Base-by-base conservation (phyloP, 2,113 vertebrate species). In the Serinus canaria region DNA sequence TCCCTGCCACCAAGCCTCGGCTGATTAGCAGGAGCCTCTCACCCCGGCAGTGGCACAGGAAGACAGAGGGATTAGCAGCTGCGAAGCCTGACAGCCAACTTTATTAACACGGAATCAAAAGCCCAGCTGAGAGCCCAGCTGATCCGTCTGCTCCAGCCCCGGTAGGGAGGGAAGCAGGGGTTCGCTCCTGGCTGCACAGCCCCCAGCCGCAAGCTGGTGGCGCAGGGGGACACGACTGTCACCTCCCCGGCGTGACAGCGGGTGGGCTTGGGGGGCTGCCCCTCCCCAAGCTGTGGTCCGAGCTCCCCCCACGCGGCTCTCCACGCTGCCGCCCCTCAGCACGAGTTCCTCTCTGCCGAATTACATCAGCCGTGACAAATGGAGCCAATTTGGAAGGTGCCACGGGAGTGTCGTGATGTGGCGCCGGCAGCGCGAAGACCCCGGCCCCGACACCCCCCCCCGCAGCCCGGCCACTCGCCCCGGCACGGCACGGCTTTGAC, bases 61-160 rank as follows among this genome's bases (percentile, higher is more conserved):
- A 87, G 87, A 94, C 39, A 28, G 92, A 92, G 55, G 91, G 83
- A 95, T 95, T 94, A 95, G 92, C 94, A 95, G 92, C 89, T 75
- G 80, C 18, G 5, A n/a, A 92, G 80, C 81, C 95, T 60, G 81
- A 94, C 83, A 91, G 87, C 77, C 53, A 87, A 92, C 93, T 94
- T 95, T 66, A 92, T 95, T 95, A 95, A 92, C 94, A 82, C 10
- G 4, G 94, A 92, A 91, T 89, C 87, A 87, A 96, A 92, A 95
- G 91, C 96, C 94, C 95, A 95, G 81, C 94, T 91, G 91, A 96
- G 91, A 93, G 79, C 84, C 90, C 95, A 79, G 94, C 88, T 95
- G 94, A 96, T 89, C 83, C 12, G 31, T 64, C 91, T 89, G 93
- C 87, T 92, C 89, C 87, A 70, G 87, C 73, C 59, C 28, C 3